Conservation (phyloP, 2,888 invertebrate genomes). For the Chelonus formosanus region DNA sequence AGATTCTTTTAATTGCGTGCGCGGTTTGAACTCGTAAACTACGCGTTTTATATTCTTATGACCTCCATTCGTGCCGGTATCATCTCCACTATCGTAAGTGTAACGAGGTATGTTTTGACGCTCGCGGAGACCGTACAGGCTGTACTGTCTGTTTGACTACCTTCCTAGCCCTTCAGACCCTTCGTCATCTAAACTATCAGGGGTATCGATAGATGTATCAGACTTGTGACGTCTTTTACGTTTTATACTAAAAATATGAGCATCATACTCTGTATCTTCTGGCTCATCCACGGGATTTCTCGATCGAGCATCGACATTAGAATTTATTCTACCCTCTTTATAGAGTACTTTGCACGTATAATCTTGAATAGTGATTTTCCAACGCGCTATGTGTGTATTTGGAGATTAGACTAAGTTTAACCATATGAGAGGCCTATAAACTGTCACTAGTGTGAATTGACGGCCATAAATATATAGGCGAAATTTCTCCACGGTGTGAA, state of each 20-base stretch:
- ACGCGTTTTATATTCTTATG: too few species aligned
- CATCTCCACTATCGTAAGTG: too few species aligned
- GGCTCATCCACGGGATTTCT: slow-evolving; percentile 30
- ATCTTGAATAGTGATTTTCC: slow-evolving; percentile 49
- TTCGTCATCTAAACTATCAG: too few species aligned
- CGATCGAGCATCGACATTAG: slow-evolving; percentile 51
- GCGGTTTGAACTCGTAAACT: too few species aligned
- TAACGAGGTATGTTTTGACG: too few species aligned
- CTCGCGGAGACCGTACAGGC: too few species aligned
- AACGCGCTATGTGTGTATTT: slow-evolving; percentile 45
- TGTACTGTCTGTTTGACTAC: too few species aligned
- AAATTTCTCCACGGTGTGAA: slow-evolving; percentile 42
- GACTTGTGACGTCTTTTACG: too few species aligned
- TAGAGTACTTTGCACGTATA: slow-evolving; percentile 52
- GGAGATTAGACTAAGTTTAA: slow-evolving; percentile 47
- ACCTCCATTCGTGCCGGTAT: too few species aligned
- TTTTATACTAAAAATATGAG: background rate
- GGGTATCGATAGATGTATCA: too few species aligned
- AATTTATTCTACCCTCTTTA: slow-evolving; percentile 48
- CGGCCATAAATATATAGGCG: slow-evolving; percentile 45
- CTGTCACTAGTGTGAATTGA: slow-evolving; percentile 44
- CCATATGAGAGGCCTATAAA: slow-evolving; percentile 44
- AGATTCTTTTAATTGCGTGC: too few species aligned
- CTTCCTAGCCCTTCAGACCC: too few species aligned
- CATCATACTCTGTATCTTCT: background rate